Evolutionary conservation across 2,888 invertebrate species (phyloP), one percentile per base, ranked within the genome.

Genomic region (Polydrusus tereticollis): DNA sequence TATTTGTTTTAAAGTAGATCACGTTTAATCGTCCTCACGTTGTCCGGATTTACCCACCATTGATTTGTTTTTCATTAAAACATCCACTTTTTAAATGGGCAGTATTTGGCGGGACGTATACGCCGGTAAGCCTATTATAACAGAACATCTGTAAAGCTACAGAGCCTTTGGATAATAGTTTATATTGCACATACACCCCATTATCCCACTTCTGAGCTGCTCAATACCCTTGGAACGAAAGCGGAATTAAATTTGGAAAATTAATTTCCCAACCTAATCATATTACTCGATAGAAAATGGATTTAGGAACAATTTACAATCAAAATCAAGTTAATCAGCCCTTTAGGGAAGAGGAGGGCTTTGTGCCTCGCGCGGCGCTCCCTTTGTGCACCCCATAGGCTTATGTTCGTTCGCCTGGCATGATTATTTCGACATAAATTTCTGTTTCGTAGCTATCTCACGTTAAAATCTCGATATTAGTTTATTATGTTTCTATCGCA

Each of bases 271-370:
- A 23, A 43, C 60, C 26, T 60, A 60, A 60, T 60, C 60, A 45
- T 45, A 60, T 60, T 60, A 60, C 41, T 6, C 60, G 60, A 60
- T 60, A 60, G 60, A 66, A 66, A 67, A 59, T 47, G 58, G 59
- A 59, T 47, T 67, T 47, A 59, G 67, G 45, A 58, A 47, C 67
- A 59, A 58, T 67, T 67, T 47, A 43, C 59, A 67, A 59, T 59
- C 67, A 59, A 59, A 67, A 47, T 67, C 45, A 45, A 58, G 23
- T 43, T 60, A 60, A 60, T 60, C 60, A 45, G 60, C 41, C 60
- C 60, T 60, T 60, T 60, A 29, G 52, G 52, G 52, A 55, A 55
- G 52, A 29, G 10, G 29, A 29, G n/a, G n/a, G 52, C 52, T 55
- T 55, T 55, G 52, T 29, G 52, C 29, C n/a, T n/a, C 29, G 52